These are phyloP conservation scores for Pantherophis vulpinus DNA, from an alignment of 2,797 vertebrate species.

Conservation along the genomic window DNA sequence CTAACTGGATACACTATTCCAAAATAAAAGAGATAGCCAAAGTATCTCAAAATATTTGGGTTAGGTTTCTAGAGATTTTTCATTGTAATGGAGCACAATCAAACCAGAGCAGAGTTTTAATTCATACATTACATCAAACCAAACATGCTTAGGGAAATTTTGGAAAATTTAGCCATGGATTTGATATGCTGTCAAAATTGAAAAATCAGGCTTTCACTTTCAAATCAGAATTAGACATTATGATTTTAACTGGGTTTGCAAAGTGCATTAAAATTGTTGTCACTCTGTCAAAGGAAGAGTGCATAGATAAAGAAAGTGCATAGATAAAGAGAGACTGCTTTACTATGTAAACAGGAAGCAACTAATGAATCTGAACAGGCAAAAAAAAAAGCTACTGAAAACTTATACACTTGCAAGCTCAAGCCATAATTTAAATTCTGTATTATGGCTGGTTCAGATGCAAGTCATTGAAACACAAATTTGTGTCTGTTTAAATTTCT, in stretches of 20 bases:
- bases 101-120: background rate
- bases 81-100: background rate
- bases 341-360: background rate
- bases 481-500: background rate
- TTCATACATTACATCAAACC: background rate
- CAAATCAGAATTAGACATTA: background rate
- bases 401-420: background rate
- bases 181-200: background rate
- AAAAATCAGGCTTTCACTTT: background rate
- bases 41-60: background rate
- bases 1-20: background rate
- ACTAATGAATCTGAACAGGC: background rate
- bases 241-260: background rate
- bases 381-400: background rate
- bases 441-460: background rate
- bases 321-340: background rate
- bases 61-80: background rate
- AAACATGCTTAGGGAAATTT: background rate
- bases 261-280: background rate
- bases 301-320: background rate
- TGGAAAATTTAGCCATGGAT: background rate
- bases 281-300: background rate
- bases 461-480: background rate
- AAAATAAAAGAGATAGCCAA: background rate
- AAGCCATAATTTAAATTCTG: background rate